These are phyloP conservation scores for Hyles vespertilio DNA, from an alignment of 1,140 invertebrate genomes.

Conservation along the genomic window DNA sequence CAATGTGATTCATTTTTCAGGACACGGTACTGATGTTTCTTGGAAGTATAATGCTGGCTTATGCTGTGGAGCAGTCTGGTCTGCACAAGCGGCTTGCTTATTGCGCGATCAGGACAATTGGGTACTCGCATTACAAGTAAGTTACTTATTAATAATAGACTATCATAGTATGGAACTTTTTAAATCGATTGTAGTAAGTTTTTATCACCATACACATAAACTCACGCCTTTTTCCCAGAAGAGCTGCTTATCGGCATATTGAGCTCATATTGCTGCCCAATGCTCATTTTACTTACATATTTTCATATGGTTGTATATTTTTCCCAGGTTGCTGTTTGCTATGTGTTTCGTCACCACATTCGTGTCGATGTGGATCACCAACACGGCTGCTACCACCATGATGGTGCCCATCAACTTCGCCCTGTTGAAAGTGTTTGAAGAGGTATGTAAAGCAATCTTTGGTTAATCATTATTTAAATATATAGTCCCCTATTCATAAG, in stretches of 20 bases:
- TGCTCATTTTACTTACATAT: background rate
- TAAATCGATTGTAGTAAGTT: too few species aligned
- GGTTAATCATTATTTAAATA: background rate
- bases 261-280: too few species aligned
- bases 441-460: slow-evolving; percentile 60
- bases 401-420: slow-evolving; percentile 89
- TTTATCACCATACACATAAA: too few species aligned
- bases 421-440: slow-evolving; percentile 80
- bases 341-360: slow-evolving; percentile 84
- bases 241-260: too few species aligned
- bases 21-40: slow-evolving; percentile 79
- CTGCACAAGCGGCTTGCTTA: slow-evolving; percentile 81
- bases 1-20: slow-evolving; percentile 33
- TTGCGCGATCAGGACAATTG: slow-evolving; percentile 75
- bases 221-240: too few species aligned
- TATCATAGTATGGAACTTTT: background rate
- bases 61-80: slow-evolving; percentile 79
- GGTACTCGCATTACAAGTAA: slow-evolving; percentile 68
- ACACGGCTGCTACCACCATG: slow-evolving; percentile 88
- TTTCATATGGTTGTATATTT: slow-evolving; percentile 1
- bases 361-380: slow-evolving; percentile 89
- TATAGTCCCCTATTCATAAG: too few species aligned
- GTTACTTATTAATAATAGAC: slow-evolving; percentile 2
- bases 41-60: slow-evolving; percentile 77
- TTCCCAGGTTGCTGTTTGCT: slow-evolving; percentile 79